Conservation (phyloP, 2,113 vertebrate species). For the Microcebus murinus region DNA sequence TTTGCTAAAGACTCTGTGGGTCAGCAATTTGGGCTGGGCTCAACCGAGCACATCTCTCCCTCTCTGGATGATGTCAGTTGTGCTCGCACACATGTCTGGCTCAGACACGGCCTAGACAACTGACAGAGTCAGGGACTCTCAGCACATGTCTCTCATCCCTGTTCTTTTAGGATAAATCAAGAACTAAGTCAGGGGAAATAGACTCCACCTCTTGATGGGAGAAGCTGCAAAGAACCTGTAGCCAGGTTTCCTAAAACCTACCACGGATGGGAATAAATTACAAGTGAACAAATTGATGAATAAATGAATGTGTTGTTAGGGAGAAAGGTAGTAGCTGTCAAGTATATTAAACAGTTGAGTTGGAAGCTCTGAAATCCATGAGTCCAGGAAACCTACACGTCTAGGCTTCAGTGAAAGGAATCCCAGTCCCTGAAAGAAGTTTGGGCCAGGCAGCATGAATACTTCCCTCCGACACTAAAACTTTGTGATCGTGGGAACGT, state of each 20-base stretch:
- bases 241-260: neutral
- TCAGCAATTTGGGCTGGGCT: neutral
- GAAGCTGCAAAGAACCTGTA: neutral
- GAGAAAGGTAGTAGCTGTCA: neutral
- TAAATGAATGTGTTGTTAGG: neutral
- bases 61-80: neutral
- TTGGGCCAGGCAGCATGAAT: neutral
- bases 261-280: neutral
- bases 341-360: neutral
- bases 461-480: constrained; percentile 48
- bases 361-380: neutral
- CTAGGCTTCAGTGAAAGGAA: neutral
- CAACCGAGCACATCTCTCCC: neutral
- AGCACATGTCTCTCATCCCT: neutral
- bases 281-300: neutral
- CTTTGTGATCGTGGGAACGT: constrained; percentile 34
- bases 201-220: neutral
- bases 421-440: neutral
- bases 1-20: neutral
- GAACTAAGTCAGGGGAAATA: neutral
- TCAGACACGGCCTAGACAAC: neutral
- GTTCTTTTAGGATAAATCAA: neutral
- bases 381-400: neutral
- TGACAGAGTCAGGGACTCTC: neutral
- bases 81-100: neutral